These are phyloP conservation scores for Calameuta idolon DNA, from an alignment of 2,888 invertebrate species.

Conservation along the genomic window DNA sequence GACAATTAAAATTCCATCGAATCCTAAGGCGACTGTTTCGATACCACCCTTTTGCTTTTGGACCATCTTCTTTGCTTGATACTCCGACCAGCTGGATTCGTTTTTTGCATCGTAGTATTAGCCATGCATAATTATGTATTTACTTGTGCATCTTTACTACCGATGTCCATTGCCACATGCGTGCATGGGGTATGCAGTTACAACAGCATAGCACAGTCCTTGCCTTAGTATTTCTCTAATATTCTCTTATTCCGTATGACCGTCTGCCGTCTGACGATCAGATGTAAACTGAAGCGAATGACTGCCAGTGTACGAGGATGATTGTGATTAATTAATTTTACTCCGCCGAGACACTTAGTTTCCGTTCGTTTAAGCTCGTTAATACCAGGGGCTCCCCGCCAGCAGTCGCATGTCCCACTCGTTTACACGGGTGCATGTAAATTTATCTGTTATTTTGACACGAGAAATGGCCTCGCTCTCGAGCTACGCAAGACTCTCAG, in stretches of 20 bases:
- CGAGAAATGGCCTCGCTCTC: conserved; percentile 21
- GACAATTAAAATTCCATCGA: neutral
- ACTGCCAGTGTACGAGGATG: conserved; percentile 42
- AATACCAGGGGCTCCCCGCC: conserved; percentile 42
- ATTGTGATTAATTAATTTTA: conserved; percentile 66
- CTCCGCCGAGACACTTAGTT: conserved; percentile 66
- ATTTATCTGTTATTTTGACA: conserved; percentile 47
- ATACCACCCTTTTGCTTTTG: neutral
- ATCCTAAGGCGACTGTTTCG: neutral
- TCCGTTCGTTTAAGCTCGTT: conserved; percentile 67
- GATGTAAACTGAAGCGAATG: conserved; percentile 44
- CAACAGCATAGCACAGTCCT: neutral
- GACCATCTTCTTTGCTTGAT: neutral
- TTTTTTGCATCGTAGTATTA: neutral
- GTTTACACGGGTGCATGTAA: conserved; percentile 60
- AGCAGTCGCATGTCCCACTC: conserved; percentile 47
- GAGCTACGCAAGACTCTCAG: neutral
- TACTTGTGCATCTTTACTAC: neutral
- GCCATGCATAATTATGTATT: neutral
- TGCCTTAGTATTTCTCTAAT: neutral
- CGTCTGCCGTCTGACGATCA: conserved; percentile 30
- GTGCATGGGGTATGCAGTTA: neutral
- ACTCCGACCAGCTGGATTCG: neutral
- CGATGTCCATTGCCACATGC: neutral
- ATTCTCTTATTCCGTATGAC: neutral